Evolutionary conservation across 2,888 invertebrate genomes (phyloP), one percentile per base, ranked within the genome.

Genomic region (Bellardia pandia): DNA sequence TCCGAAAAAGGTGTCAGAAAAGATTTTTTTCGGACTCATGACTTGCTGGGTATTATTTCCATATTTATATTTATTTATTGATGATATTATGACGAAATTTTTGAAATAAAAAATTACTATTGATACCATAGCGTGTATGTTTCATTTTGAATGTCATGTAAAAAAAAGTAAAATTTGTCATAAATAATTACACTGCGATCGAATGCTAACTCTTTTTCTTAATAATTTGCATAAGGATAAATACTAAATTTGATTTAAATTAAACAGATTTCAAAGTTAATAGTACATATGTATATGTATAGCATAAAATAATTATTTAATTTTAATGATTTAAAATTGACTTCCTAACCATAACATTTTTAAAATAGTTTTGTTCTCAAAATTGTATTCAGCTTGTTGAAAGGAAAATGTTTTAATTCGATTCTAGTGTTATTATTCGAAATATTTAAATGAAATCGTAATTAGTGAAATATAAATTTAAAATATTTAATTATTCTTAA

Each of bases 401-500:
- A 48, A 74, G 33, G 14, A 45, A 58, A 58, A 30, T 23, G 3
- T 33, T 75, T 48, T 14, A 16, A 40, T 56, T 77, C 11, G 66
- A 66, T 42, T 30, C 11, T 56, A 23, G 53, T 53, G 53, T 56
- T 53, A 30, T 66, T 66, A 60, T 77, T 42, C 14, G 23, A 42
- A 66, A 14, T 45, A 74, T 64, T 74, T 56, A 74, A 48, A 51
- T 53, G 14, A 69, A 76, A 83, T 14, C 51, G 30, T 64, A 78
- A 72, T 72, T 78, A 76, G 62, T 62, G 16, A 83, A 53, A 64
- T 78, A 76, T 13, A 76, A 14, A 66, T 72, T 56, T 42, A 66
- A 83, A 56, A 37, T 51, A 53, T 79, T 74, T 53, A 66, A 68
- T 60, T 75, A 85, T 74, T 66, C 48, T 51, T 68, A 82, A 74